phyloP scores from a whole-genome alignment of 30 jellyfish, hydroid and myxozoan species.

The Catostylus mosaicus region DNA sequence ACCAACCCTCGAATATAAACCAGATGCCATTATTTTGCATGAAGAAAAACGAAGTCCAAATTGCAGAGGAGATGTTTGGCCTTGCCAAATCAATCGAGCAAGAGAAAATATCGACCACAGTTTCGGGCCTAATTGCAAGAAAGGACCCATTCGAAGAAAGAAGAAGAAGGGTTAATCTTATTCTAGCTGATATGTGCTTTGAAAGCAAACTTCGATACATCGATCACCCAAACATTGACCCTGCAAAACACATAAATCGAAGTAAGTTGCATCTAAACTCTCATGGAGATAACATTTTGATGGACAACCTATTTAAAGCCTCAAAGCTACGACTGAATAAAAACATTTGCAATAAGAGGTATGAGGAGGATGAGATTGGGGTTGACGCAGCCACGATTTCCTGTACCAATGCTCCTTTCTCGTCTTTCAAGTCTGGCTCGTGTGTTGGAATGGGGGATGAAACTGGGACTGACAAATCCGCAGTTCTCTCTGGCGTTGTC shows the following conservation, averaged over 20 bases:
- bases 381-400: background rate
- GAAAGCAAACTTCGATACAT: background rate
- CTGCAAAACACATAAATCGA: background rate
- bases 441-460: background rate
- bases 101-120: background rate
- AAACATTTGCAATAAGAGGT: too few relatives aligned
- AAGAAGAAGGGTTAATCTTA: background rate
- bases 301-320: background rate
- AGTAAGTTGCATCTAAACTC: background rate
- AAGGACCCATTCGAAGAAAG: background rate
- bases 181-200: background rate
- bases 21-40: constrained; percentile 13
- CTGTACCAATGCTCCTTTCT: background rate
- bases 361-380: background rate
- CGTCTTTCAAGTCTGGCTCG: background rate
- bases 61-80: background rate
- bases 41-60: background rate
- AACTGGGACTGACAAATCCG: background rate
- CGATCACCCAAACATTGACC: background rate
- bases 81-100: constrained; percentile 1
- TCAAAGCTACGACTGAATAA: too few relatives aligned
- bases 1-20: constrained; percentile 1
- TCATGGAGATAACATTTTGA: background rate
- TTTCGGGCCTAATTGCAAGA: background rate
- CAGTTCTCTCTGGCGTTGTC: background rate